Conservation (phyloP, 2,113 vertebrate genomes). For the Xyliphius kryptos region DNA sequence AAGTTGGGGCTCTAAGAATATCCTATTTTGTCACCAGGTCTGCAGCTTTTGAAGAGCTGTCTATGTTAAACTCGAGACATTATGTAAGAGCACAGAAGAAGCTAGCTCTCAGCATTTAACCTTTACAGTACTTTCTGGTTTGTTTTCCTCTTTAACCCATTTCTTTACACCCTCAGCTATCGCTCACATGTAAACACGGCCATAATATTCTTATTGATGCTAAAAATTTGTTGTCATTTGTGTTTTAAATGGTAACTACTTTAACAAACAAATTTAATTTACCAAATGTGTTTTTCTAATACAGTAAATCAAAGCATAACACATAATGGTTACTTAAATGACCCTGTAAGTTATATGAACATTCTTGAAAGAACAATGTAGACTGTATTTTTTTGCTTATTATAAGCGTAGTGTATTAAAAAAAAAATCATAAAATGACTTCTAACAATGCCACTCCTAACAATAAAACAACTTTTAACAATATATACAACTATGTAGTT, state of each 20-base stretch:
- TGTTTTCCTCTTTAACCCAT: not conserved
- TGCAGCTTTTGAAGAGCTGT: conserved; percentile 62
- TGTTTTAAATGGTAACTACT: not conserved
- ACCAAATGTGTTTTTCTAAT: too few species aligned
- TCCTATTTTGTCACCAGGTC: conserved; percentile 72
- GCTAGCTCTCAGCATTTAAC: conserved; percentile 51
- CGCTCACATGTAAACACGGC: not conserved
- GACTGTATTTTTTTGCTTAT: too few species aligned
- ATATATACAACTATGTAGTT: too few species aligned
- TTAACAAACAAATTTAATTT: not conserved
- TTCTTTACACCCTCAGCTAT: not conserved
- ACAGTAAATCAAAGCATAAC: too few species aligned
- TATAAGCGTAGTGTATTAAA: too few species aligned
- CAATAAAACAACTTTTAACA: too few species aligned
- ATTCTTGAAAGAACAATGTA: too few species aligned
- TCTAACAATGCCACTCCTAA: too few species aligned
- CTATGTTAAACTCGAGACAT: conserved; percentile 68
- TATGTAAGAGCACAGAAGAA: conserved; percentile 67
- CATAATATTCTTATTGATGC: not conserved
- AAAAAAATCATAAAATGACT: too few species aligned
- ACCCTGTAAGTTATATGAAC: too few species aligned
- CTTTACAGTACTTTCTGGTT: conserved; percentile 22
- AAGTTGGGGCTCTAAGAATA: conserved; percentile 62
- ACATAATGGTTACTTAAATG: not conserved
- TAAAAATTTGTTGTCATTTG: too few species aligned